Conservation (phyloP, 2,888 invertebrate species). For the Drosophila borealis region DNA sequence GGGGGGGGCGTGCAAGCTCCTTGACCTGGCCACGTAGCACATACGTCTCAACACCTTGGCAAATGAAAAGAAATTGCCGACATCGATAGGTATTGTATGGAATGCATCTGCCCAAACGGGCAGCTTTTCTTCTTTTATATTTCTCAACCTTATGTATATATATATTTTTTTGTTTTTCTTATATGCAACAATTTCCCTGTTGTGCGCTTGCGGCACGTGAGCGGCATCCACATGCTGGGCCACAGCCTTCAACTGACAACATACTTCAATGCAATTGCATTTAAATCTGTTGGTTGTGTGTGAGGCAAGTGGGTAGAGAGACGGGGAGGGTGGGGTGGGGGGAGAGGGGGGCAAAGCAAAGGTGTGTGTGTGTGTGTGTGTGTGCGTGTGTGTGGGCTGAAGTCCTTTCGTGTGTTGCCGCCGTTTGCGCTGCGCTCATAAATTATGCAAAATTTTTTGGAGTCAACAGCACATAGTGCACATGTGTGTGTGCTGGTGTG, state of each 20-base stretch:
- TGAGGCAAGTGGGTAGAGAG: not conserved
- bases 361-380: conserved; percentile 3
- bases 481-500: conserved; percentile 5
- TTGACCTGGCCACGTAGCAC: conserved; percentile 64
- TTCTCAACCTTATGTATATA: not conserved
- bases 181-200: conserved; percentile 59
- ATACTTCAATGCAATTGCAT: conserved; percentile 79
- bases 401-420: conserved; percentile 61
- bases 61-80: conserved; percentile 74
- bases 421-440: conserved; percentile 57
- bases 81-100: conserved; percentile 36
- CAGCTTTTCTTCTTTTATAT: conserved; percentile 6
- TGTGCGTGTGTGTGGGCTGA: conserved; percentile 14
- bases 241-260: conserved; percentile 56
- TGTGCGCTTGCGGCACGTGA: conserved; percentile 44
- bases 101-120: conserved; percentile 24
- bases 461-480: conserved; percentile 51
- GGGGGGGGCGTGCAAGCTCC: conserved; percentile 2
- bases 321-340: not conserved
- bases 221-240: conserved; percentile 34
- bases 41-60: conserved; percentile 74
- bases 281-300: conserved; percentile 67
- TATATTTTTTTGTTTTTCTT: conserved; percentile 7
- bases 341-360: not conserved
- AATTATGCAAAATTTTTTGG: conserved; percentile 76